Base-by-base conservation (phyloP, 1,140 invertebrate species). In the Sminthurides bifidus region DNA sequence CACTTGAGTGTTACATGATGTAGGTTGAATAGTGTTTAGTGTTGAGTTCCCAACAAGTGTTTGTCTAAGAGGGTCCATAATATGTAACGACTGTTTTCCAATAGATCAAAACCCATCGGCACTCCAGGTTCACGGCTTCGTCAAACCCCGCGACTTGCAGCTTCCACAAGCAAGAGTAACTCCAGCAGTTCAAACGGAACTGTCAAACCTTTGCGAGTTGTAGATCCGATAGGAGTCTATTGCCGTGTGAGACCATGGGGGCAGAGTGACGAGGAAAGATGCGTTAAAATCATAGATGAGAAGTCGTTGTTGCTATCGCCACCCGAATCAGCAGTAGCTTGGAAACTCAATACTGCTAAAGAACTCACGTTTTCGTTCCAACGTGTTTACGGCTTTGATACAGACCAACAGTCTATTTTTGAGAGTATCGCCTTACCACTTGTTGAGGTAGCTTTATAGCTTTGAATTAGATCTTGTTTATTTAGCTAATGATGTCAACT, bases 321-420 rank as follows among this genome's bases (percentile, higher is more conserved):
- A 8, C 82, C 83, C 33, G 75, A 81, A 46, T 77, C 76, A 59
- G 73, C 78, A n/a, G 66, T 75, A 35, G 77, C 77, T 59, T 78
- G 78, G 65, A 79, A 80, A 64, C 76, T 75, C 66, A 74, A 74
- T 40, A 73, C 67, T 38, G 75, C 71, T 26, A 85, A 81, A 69
- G 82, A 60, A 49, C n/a, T 23, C 24, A 68, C 74, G 54, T 78
- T 74, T 63, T 72, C 71, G 24, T 81, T 81, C 62, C 67, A 83
- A 66, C 76, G 82, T 68, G 84, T 98, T 2, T 98, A 98, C 76
- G 81, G 82, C 61, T 79, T 83, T 2, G 76, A 79, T 52, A 68
- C 77, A 6, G 70, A 76, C 0, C 95, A 98, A 70, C 82, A 85
- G 67, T 82, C 87, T 53, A 74, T 96, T 12, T 97, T 93, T 71